phyloP scores from a whole-genome alignment of 1,140 invertebrate genomes.

The Onthophagus taurus region DNA sequence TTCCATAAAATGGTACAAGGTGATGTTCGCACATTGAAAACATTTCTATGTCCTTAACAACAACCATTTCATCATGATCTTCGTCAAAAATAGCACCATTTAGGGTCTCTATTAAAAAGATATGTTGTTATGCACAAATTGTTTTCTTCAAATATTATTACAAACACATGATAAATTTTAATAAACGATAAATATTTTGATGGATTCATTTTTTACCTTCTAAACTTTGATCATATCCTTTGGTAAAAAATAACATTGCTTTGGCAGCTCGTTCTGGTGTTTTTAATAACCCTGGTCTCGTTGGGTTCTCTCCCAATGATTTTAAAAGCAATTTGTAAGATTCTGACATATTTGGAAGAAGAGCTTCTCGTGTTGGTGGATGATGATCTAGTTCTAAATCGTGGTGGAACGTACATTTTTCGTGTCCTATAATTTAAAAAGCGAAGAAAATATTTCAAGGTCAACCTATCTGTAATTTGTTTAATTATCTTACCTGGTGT shows the following conservation, averaged over 20 bases:
- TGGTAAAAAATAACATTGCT: conserved; percentile 99
- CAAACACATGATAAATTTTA: too few relatives aligned
- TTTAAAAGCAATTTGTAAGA: conserved; percentile 73
- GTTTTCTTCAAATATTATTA: too few relatives aligned
- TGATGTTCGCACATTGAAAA: conserved; percentile 99
- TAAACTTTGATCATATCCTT: conserved; percentile 96
- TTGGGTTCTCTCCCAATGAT: conserved; percentile 85
- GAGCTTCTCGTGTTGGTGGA: conserved; percentile 76
- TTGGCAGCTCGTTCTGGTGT: conserved; percentile 97
- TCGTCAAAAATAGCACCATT: conserved; percentile 98
- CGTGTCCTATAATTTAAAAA: conserved; percentile 65
- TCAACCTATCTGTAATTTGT: background rate
- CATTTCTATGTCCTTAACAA: conserved; percentile 99
- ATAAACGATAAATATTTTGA: too few relatives aligned
- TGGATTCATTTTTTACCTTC: too few relatives aligned
- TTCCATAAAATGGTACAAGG: conserved; percentile 97
- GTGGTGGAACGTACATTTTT: conserved; percentile 85
- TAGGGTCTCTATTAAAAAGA: conserved; percentile 82
- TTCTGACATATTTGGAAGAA: conserved; percentile 77
- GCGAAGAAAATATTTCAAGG: background rate
- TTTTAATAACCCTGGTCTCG: conserved; percentile 86
- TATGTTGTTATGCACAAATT: too few relatives aligned
- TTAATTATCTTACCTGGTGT: conserved; percentile 58
- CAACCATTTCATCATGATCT: conserved; percentile 99
- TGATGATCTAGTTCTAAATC: conserved; percentile 81